A percentile compares a stretch with the other conserved stretches of the same genome.
Evolutionary conservation across 2,113 vertebrate genomes (phyloP).

Genomic region (Puffinus mauretanicus): DNA sequence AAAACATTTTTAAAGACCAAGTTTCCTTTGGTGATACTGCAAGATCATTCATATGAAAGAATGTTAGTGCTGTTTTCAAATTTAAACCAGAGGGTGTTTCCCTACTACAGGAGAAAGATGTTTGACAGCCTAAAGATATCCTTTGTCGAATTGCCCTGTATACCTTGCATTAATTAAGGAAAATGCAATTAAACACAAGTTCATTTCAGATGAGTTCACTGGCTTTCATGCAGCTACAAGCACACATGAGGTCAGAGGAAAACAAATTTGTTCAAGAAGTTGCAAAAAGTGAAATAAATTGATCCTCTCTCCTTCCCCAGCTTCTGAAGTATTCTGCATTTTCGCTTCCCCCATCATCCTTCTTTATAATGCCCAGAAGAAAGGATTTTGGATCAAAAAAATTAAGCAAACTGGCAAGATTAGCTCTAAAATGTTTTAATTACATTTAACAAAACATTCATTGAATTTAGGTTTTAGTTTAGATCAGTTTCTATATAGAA

Average conservation of each 20-base stretch:
- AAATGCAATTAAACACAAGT: background rate
- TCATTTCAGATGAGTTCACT: background rate
- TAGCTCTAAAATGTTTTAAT: background rate
- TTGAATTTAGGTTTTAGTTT: background rate
- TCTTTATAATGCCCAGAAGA: background rate
- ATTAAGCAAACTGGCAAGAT: background rate
- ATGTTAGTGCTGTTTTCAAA: background rate
- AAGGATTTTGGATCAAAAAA: background rate
- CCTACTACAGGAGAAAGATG: background rate
- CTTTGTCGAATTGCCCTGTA: background rate
- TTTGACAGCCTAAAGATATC: background rate
- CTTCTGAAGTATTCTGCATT: background rate
- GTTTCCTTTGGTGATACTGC: background rate
- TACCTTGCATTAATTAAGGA: background rate
- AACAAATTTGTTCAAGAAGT: background rate
- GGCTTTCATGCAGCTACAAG: background rate
- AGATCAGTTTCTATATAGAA: background rate
- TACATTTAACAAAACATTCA: background rate
- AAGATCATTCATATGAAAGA: background rate
- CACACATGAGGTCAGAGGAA: background rate
- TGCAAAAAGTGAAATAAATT: background rate
- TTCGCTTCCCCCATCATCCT: background rate
- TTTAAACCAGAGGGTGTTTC: background rate
- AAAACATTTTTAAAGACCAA: background rate
- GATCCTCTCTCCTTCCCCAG: background rate